Evolutionary conservation across 2,888 invertebrate genomes (phyloP).

Genomic region (Rosalia funebris): DNA sequence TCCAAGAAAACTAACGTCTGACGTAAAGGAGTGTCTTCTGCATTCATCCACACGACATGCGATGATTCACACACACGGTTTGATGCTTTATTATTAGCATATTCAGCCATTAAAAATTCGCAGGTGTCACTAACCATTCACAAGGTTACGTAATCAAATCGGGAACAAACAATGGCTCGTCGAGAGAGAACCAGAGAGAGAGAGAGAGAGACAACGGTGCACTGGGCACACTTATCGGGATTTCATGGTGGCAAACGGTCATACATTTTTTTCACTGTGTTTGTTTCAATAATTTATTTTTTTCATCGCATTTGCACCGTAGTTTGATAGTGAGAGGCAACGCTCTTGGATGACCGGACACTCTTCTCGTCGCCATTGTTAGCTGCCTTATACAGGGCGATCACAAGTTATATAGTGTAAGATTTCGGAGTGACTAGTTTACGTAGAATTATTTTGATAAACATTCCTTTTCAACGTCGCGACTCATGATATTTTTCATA

Average conservation of each 20-base stretch:
- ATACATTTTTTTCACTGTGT: not conserved
- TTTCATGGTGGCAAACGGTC: slow-evolving; percentile 6
- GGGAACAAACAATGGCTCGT: slow-evolving; percentile 1
- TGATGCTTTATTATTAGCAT: slow-evolving; percentile 32
- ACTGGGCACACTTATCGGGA: slow-evolving; percentile 1
- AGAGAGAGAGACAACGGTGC: not conserved
- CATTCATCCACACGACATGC: slow-evolving; percentile 8
- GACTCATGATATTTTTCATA: too few relatives aligned
- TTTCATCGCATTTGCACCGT: not conserved
- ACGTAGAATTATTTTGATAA: too few relatives aligned
- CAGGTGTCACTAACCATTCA: slow-evolving; percentile 40
- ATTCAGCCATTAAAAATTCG: slow-evolving; percentile 37
- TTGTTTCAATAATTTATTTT: slow-evolving; percentile 8
- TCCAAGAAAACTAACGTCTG: too few relatives aligned
- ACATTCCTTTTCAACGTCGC: too few relatives aligned
- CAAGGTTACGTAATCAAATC: slow-evolving; percentile 36
- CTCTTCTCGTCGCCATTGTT: too few relatives aligned
- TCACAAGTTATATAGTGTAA: too few relatives aligned
- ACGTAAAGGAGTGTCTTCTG: too few relatives aligned
- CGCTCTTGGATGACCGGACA: slow-evolving; percentile 18
- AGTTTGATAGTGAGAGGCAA: slow-evolving; percentile 1
- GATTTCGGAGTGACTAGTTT: too few relatives aligned
- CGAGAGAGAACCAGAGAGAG: too few relatives aligned
- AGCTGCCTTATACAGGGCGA: too few relatives aligned
- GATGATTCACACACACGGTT: slow-evolving; percentile 32